A percentile compares a stretch with the other conserved stretches of the same genome.
phyloP scores from a whole-genome alignment of 2,888 invertebrate genomes.

The Scaptomyza tumidula region DNA sequence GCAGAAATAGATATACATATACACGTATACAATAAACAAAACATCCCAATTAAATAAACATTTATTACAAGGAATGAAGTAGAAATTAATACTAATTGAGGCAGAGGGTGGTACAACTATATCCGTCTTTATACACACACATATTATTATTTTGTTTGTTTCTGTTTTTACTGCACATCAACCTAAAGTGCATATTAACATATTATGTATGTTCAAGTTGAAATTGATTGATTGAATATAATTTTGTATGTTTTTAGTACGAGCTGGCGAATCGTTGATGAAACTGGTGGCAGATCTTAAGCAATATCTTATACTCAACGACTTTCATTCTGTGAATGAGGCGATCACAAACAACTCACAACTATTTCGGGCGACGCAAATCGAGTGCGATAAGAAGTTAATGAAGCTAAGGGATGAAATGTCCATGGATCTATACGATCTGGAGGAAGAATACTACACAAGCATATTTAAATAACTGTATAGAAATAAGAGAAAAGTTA shows the following conservation, averaged over 20 bases:
- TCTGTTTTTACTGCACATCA: too few relatives aligned
- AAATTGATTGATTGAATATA: too few relatives aligned
- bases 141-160: not conserved
- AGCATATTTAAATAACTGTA: conserved; percentile 83
- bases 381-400: conserved; percentile 96
- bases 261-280: conserved; percentile 98
- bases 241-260: conserved; percentile 86
- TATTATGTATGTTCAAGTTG: too few relatives aligned
- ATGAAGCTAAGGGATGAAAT: conserved; percentile 97
- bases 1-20: not conserved
- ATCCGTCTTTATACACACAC: not conserved
- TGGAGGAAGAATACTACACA: conserved; percentile 85
- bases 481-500: not conserved
- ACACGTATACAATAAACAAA: not conserved
- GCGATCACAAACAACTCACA: conserved; percentile 97
- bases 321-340: conserved; percentile 99
- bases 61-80: not conserved
- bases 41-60: not conserved
- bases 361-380: conserved; percentile 94
- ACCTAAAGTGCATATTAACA: not conserved
- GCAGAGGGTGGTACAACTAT: not conserved
- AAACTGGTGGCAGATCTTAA: conserved; percentile 99
- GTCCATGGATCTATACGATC: conserved; percentile 90
- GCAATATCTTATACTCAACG: conserved; percentile 98
- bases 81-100: not conserved